Evolutionary conservation across 2,888 invertebrate genomes (phyloP).

Genomic region (Drosophila paranaensis): DNA sequence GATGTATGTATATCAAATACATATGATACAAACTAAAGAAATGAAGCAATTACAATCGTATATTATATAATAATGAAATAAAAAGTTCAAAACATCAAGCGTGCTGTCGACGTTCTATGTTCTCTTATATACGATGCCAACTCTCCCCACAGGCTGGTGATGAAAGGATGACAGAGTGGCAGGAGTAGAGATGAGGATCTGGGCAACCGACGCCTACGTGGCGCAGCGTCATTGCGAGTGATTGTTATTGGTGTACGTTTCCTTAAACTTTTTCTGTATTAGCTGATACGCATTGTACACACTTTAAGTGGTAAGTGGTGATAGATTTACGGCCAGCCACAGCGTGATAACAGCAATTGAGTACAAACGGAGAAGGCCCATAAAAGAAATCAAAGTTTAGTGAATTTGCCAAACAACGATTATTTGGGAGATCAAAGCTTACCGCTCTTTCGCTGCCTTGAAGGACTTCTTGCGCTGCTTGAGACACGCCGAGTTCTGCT

Average conservation of each 20-base stretch:
- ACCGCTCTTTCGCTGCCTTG: constrained; percentile 85
- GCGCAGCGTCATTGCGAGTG: constrained; percentile 65
- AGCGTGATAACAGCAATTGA: constrained; percentile 36
- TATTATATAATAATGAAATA: constrained; percentile 72
- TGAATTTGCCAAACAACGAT: neutral
- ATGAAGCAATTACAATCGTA: constrained; percentile 82
- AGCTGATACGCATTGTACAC: constrained; percentile 90
- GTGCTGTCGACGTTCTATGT: constrained; percentile 14
- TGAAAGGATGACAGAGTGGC: constrained; percentile 37
- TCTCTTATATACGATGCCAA: constrained; percentile 27
- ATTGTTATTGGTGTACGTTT: constrained; percentile 87
- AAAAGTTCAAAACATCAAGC: constrained; percentile 69
- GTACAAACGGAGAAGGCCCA: constrained; percentile 45
- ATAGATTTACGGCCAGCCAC: constrained; percentile 30
- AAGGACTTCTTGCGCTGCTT: constrained; percentile 85
- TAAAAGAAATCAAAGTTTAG: constrained; percentile 78
- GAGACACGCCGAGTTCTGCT: constrained; percentile 76
- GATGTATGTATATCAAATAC: constrained; percentile 62
- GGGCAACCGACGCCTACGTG: constrained; percentile 3
- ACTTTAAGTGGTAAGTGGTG: constrained; percentile 77
- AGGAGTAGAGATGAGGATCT: constrained; percentile 6
- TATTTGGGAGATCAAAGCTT: constrained; percentile 23
- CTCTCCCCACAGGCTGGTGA: constrained; percentile 48
- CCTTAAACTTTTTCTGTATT: constrained; percentile 89
- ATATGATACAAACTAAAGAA: constrained; percentile 69